Conservation (phyloP, 2,797 vertebrate species). For the Emys orbicularis region DNA sequence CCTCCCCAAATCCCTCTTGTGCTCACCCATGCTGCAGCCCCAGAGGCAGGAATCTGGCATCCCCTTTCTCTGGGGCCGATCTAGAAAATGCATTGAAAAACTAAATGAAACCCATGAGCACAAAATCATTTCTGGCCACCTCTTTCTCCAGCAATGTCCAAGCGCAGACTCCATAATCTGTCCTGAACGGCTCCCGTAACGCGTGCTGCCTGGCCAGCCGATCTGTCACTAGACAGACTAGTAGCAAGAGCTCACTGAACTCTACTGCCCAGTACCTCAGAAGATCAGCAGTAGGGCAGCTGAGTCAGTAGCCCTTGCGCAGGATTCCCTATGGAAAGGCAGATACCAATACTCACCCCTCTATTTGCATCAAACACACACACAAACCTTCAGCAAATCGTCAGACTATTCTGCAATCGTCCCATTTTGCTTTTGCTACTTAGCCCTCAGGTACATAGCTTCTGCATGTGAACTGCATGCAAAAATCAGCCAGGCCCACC, state of each 20-base stretch:
- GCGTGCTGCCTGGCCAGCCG: background rate
- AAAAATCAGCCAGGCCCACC: background rate
- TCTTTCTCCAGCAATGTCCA: background rate
- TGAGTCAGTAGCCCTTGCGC: background rate
- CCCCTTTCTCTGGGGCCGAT: background rate
- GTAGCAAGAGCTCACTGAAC: background rate
- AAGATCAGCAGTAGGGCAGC: background rate
- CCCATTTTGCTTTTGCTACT: background rate
- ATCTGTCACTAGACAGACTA: no score
- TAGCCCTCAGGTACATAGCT: background rate
- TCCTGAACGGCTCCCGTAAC: background rate
- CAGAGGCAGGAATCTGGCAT: background rate
- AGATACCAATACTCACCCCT: background rate
- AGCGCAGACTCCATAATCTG: background rate
- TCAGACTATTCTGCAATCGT: background rate
- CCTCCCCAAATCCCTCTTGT: fast-evolving
- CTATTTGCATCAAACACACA: background rate
- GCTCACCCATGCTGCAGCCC: background rate
- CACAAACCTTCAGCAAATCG: no score
- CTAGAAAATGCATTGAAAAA: background rate
- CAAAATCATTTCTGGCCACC: background rate
- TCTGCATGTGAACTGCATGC: background rate
- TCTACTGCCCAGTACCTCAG: background rate
- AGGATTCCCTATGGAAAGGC: background rate
- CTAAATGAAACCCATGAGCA: background rate